Base-by-base conservation (phyloP, 1,140 invertebrate species). In the Orius laevigatus region DNA sequence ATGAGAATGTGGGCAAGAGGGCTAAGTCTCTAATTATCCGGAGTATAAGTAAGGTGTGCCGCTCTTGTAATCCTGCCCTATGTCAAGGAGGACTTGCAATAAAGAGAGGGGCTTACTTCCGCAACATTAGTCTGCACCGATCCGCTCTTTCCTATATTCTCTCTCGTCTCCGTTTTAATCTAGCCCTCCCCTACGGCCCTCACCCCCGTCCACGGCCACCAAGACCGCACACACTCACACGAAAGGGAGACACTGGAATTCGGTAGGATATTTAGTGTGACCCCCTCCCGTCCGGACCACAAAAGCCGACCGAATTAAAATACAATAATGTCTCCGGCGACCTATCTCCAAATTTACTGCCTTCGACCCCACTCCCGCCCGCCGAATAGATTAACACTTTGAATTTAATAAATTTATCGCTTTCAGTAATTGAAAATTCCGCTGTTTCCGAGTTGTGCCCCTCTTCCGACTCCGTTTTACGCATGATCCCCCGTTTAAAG, bases 351-450 rank as follows among this genome's bases (percentile, higher is more conserved):
- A 40, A 40, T 40, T 40, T 40, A 40, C 38, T 40, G 38, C 12
- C 38, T 15, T 40, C 14, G 16, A 11, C 6, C 38, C 38, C 38
- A 8, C 38, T 12, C 6, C 38, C 6, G 6, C 16, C 38, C 38
- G 11, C 14, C 38, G 38, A 40, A 40, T 12, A 12, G 11, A 40
- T 40, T 40, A 40, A 40, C 38, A 12, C 11, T 40, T 40, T 40
- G 38, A 40, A 40, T 40, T 40, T 40, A 40, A 40, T 40, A 40
- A 40, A 40, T 40, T 40, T 40, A 40, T 40, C 14, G 38, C 38
- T n/a, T 15, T 15, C 11, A 40, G 38, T 40, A 40, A 40, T 40
- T 40, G 38, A 15, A 40, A 40, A 40, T 40, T 40, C 38, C 38
- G 38, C n/a, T 40, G 38, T 15, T 12, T 5, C 12, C 33, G n/a